These are phyloP conservation scores for Spilosoma lubricipeda DNA, from an alignment of 2,888 invertebrate genomes.

Conservation along the genomic window DNA sequence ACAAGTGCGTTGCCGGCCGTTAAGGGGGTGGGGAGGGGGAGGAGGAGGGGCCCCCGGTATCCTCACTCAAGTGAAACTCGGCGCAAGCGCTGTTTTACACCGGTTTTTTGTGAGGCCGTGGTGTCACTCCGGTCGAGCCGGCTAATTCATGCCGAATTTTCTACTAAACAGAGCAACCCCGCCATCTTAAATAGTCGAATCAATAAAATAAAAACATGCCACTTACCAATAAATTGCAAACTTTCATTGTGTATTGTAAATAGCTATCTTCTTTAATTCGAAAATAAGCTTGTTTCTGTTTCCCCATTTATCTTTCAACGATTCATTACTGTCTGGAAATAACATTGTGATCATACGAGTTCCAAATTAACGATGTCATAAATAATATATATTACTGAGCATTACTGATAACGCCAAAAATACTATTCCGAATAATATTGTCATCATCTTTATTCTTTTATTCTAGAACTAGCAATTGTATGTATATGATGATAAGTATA, in stretches of 20 bases:
- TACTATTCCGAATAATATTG: not conserved
- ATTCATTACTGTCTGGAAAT: constrained; percentile 4
- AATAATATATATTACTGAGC: constrained; percentile 11
- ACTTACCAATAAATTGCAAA: not conserved
- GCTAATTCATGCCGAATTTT: too few relatives aligned
- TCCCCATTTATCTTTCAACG: not conserved
- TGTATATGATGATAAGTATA: too few relatives aligned
- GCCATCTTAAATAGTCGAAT: too few relatives aligned
- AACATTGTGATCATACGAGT: constrained; percentile 1
- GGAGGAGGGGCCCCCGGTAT: too few relatives aligned
- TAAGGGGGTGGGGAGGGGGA: too few relatives aligned
- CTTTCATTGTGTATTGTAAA: not conserved
- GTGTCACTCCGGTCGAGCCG: too few relatives aligned
- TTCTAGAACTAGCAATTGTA: too few relatives aligned
- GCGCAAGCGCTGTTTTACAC: too few relatives aligned
- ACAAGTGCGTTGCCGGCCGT: too few relatives aligned
- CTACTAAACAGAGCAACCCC: not conserved
- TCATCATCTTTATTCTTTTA: not conserved
- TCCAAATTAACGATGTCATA: constrained; percentile 11
- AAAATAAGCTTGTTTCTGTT: not conserved
- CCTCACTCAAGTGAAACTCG: too few relatives aligned
- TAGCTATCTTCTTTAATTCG: not conserved
- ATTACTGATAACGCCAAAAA: not conserved
- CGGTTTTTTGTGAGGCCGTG: too few relatives aligned
- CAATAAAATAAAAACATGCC: not conserved